A percentile compares a stretch with the other conserved stretches of the same genome.
Conservation (phyloP, 2,113 vertebrate genomes). For the Chaenocephalus aceratus region DNA sequence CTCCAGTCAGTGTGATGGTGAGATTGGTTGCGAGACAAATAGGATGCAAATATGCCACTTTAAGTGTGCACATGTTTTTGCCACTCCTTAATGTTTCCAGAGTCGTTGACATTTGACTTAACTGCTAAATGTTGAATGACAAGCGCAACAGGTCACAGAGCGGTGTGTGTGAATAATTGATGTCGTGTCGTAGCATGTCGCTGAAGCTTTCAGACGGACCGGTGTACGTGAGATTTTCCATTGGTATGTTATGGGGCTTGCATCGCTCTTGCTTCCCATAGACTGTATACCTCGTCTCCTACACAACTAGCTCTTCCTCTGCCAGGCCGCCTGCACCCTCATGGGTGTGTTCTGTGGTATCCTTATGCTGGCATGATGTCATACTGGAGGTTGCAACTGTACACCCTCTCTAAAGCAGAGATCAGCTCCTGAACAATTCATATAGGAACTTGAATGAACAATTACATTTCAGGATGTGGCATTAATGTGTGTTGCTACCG, state of each 20-base stretch:
- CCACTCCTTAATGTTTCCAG: not conserved
- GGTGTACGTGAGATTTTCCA: conserved; percentile 25
- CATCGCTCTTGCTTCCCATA: not conserved
- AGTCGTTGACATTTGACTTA: conserved; percentile 33
- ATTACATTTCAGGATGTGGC: conserved; percentile 4
- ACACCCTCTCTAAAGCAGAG: not conserved
- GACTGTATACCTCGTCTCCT: not conserved
- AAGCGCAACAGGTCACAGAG: conserved; percentile 35
- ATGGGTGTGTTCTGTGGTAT: not conserved
- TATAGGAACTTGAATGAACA: conserved; percentile 12
- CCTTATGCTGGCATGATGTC: conserved; percentile 5
- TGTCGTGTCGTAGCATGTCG: conserved; percentile 53
- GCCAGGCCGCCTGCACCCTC: no score
- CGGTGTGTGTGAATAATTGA: conserved; percentile 46
- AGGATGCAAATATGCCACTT: not conserved
- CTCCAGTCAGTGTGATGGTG: not conserved
- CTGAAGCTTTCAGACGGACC: conserved; percentile 10
- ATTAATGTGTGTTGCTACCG: not conserved
- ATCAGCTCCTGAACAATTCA: not conserved
- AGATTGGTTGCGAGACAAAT: not conserved
- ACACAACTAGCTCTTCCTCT: not conserved
- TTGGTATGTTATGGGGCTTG: not conserved
- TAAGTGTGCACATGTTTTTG: not conserved
- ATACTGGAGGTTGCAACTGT: not conserved
- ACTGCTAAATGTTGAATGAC: conserved; percentile 51